These are phyloP conservation scores for Bradypodion ventrale DNA, from an alignment of 2,797 vertebrate species.

Conservation along the genomic window DNA sequence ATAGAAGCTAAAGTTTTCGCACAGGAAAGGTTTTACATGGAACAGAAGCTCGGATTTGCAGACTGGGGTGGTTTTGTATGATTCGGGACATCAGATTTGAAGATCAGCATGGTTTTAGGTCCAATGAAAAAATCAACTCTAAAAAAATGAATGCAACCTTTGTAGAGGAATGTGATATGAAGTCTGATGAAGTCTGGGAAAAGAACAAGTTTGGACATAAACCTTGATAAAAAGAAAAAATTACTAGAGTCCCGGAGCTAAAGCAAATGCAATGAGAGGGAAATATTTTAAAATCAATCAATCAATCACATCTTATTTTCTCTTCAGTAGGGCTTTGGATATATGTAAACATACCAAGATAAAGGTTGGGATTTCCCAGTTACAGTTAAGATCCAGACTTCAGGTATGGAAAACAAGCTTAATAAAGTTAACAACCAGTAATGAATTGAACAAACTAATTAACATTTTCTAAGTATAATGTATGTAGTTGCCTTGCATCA, in stretches of 20 bases:
- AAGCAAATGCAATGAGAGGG: too few relatives aligned
- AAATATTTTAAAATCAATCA: too few relatives aligned
- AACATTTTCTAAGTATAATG: background rate
- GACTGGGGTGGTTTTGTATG: too few relatives aligned
- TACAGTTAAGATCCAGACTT: background rate
- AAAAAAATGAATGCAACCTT: conserved; percentile 4
- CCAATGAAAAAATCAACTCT: conserved; percentile 30
- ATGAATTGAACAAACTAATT: background rate
- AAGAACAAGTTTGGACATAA: background rate
- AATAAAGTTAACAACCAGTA: background rate
- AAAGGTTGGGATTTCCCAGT: too few relatives aligned
- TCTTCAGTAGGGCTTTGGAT: too few relatives aligned
- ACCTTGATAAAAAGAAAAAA: too few relatives aligned
- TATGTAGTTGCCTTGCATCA: background rate
- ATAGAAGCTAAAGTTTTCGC: too few relatives aligned
- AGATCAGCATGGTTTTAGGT: background rate
- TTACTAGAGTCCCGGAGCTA: background rate
- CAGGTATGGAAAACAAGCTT: background rate
- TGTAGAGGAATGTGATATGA: conserved; percentile 30
- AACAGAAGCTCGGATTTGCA: too few relatives aligned
- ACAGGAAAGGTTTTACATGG: too few relatives aligned
- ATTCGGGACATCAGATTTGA: too few relatives aligned
- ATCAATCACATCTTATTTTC: too few relatives aligned
- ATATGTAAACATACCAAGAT: too few relatives aligned
- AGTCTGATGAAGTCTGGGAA: background rate